These are phyloP conservation scores for Netelia melanura DNA, from an alignment of 2,888 invertebrate species.

Conservation along the genomic window DNA sequence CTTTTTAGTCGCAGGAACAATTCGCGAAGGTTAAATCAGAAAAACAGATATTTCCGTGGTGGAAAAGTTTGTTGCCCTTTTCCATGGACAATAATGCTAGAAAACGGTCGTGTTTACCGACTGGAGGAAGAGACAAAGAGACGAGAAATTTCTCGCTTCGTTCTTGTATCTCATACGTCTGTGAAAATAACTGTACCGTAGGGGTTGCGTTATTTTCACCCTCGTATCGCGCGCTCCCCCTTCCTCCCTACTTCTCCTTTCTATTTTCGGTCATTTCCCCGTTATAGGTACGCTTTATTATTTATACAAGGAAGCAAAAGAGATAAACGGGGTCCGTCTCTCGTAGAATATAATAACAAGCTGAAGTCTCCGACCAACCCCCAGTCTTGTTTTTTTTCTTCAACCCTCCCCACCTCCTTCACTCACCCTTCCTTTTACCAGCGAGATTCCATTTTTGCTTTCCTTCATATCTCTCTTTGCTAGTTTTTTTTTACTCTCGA, in stretches of 20 bases:
- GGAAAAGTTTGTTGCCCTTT: conserved; percentile 41
- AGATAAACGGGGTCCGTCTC: conserved; percentile 13
- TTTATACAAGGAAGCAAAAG: conserved; percentile 51
- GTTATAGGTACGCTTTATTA: conserved; percentile 45
- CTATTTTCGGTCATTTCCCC: conserved; percentile 30
- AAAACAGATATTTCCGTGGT: conserved; percentile 21
- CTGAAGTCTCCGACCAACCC: conserved; percentile 18
- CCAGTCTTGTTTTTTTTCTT: conserved; percentile 9
- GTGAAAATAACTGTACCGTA: conserved; percentile 37
- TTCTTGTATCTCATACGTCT: conserved; percentile 36
- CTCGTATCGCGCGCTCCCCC: conserved; percentile 31
- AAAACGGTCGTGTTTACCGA: conserved; percentile 43
- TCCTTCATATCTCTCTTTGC: conserved; percentile 53
- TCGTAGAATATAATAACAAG: conserved; percentile 49
- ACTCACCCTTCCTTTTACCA: conserved; percentile 15
- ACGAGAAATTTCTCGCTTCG: not conserved
- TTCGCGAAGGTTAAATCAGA: not conserved
- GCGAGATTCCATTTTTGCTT: conserved; percentile 57
- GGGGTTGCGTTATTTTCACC: conserved; percentile 31
- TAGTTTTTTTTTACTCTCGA: conserved; percentile 10
- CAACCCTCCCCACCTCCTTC: not conserved
- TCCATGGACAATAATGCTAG: conserved; percentile 37
- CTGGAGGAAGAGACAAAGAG: not conserved
- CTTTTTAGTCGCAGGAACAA: conserved; percentile 13
- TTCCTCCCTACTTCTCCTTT: conserved; percentile 4